Evolutionary conservation across 2,888 invertebrate genomes (phyloP).

Genomic region (Tachystola acroxantha): DNA sequence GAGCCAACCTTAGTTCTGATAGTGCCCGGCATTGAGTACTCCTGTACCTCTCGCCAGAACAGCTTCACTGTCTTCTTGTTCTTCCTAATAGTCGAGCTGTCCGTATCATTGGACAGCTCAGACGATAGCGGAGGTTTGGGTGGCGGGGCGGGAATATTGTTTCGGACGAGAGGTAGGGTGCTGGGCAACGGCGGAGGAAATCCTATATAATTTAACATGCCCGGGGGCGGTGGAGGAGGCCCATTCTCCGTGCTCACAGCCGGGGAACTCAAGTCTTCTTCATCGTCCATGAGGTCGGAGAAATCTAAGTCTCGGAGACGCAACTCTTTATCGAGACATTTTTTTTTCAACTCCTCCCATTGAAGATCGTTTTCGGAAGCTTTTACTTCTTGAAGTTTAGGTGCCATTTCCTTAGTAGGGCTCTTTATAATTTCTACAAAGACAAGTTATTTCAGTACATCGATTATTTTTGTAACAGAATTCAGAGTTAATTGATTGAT

Average conservation of each 20-base stretch:
- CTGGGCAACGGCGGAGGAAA: slow-evolving; percentile 74
- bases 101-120: slow-evolving; percentile 56
- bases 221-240: slow-evolving; percentile 89
- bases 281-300: slow-evolving; percentile 95
- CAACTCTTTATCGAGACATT: slow-evolving; percentile 85
- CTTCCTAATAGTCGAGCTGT: slow-evolving; percentile 82
- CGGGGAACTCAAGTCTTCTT: slow-evolving; percentile 86
- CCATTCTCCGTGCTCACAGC: slow-evolving; percentile 81
- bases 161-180: slow-evolving; percentile 53
- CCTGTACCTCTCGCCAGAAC: slow-evolving; percentile 98
- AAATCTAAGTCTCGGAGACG: slow-evolving; percentile 97
- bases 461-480: too few relatives aligned
- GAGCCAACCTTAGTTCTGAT: slow-evolving; percentile 81
- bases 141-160: slow-evolving; percentile 53
- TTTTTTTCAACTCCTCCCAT: slow-evolving; percentile 93
- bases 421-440: slow-evolving; percentile 83
- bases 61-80: slow-evolving; percentile 98
- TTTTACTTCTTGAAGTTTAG: slow-evolving; percentile 83
- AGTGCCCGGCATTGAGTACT: slow-evolving; percentile 78
- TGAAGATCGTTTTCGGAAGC: slow-evolving; percentile 96
- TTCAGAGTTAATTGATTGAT: too few relatives aligned
- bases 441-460: background rate
- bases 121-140: slow-evolving; percentile 49
- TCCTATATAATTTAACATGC: slow-evolving; percentile 74
- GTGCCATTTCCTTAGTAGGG: slow-evolving; percentile 82